Conservation (phyloP, 2,113 vertebrate species). For the Alces alces region DNA sequence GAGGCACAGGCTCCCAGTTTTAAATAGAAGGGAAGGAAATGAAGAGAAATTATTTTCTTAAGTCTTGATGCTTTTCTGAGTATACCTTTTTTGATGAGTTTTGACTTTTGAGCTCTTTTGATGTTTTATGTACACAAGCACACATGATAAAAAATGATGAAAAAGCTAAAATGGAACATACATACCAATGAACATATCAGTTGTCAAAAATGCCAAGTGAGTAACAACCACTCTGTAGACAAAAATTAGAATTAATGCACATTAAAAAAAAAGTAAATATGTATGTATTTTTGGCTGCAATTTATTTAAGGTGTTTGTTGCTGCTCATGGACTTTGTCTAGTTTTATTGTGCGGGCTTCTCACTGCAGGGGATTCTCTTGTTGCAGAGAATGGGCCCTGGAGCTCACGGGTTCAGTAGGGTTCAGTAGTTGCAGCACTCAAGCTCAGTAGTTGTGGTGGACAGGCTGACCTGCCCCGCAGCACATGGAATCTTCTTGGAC, state of each 20-base stretch:
- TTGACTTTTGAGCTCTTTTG: neutral
- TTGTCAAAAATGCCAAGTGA: neutral
- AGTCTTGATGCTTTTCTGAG: neutral
- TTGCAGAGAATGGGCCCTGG: neutral
- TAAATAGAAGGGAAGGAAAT: neutral
- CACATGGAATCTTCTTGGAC: neutral
- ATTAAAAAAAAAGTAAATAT: neutral
- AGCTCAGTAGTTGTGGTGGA: neutral
- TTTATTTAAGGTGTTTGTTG: neutral
- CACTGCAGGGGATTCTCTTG: neutral
- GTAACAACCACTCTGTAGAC: neutral
- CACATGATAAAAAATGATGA: neutral
- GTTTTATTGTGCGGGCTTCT: neutral
- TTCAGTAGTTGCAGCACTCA: neutral
- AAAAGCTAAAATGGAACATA: neutral
- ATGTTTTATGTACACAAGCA: neutral
- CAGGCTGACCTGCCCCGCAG: neutral
- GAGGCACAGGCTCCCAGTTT: neutral
- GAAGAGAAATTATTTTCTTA: neutral
- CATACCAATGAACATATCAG: neutral
- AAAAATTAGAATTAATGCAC: neutral
- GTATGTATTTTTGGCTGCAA: neutral
- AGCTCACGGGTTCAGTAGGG: neutral
- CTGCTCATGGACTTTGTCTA: neutral
- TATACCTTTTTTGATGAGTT: neutral